Conservation (phyloP, 1,140 invertebrate genomes). For the Pseudomyrmex pallidus region DNA sequence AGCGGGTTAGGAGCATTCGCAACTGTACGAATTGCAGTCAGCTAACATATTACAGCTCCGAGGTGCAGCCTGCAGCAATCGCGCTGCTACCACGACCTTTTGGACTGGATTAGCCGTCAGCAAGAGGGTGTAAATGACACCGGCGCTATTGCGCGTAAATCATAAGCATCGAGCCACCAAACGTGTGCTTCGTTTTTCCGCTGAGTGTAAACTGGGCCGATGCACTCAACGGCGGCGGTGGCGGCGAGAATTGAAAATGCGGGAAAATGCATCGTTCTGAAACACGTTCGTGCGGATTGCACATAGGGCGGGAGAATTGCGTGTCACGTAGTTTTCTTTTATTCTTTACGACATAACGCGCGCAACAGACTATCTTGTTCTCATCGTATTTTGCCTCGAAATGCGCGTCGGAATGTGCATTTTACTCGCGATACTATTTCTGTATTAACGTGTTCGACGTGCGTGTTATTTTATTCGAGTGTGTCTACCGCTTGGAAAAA, state of each 20-base stretch:
- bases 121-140: constrained; percentile 78
- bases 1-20: background rate
- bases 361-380: background rate
- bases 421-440: background rate
- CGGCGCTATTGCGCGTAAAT: constrained; percentile 77
- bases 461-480: background rate
- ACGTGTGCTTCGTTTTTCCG: constrained; percentile 27
- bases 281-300: constrained; percentile 4
- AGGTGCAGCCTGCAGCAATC: constrained; percentile 45
- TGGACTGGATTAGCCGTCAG: constrained; percentile 77
- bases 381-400: background rate
- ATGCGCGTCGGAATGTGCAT: background rate
- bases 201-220: background rate
- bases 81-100: constrained; percentile 60
- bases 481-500: no score
- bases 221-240: background rate
- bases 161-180: constrained; percentile 58
- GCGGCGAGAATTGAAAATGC: constrained; percentile 6
- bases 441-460: background rate
- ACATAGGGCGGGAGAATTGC: background rate
- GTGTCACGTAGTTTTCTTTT: background rate
- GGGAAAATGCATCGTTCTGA: background rate
- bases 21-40: background rate
- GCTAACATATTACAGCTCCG: constrained; percentile 3
- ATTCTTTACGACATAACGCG: background rate